Base-by-base conservation (phyloP, 2,113 vertebrate species). In the Hirundichthys speculiger region DNA sequence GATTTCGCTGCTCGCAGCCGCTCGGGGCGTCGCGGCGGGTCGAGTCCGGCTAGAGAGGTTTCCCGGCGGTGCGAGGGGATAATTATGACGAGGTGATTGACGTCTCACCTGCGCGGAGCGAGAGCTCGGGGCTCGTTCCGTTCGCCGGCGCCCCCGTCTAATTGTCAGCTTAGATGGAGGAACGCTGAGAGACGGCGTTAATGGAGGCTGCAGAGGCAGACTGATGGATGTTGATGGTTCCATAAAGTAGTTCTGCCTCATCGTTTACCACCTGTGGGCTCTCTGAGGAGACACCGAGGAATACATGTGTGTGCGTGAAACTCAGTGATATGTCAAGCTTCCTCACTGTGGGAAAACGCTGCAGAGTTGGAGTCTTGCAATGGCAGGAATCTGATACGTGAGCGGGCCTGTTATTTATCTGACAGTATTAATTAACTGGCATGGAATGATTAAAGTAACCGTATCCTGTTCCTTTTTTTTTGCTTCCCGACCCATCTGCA, bases 171-270 rank as follows among this genome's bases (percentile, higher is more conserved):
- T 65, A 46, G 71, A 40, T 27, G n/a, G 73, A 86, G 54, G 62
- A 56, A 22, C n/a, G 48, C 75, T 70, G 71, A 38, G 67, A 73
- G 60, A 51, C 64, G 75, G 84, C 56, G 18, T 54, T 87, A 84
- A 87, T 87, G 51, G 84, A 79, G 79, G 67, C 70, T 73, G 73
- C 63, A 61, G 56, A 76, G 69, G 64, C 72, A 30, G 34, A 38
- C 69, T 77, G 83, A 80, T 84, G 79, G 80, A 80, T 86, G 85
- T 73, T 83, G 79, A 82, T 64, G 69, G 6, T 70, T 80, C 70
- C 34, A 16, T 69, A 54, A 77, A 68, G 70, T 4, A 47, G 34
- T 60, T 82, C 64, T 55, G 52, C 69, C 66, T 86, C 67, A 61
- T 75, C 76, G 61, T 82, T 58, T 46, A 42, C 75, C 83, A 87